phyloP scores from a whole-genome alignment of 2,888 invertebrate species.

The Drosophila meridionalis region DNA sequence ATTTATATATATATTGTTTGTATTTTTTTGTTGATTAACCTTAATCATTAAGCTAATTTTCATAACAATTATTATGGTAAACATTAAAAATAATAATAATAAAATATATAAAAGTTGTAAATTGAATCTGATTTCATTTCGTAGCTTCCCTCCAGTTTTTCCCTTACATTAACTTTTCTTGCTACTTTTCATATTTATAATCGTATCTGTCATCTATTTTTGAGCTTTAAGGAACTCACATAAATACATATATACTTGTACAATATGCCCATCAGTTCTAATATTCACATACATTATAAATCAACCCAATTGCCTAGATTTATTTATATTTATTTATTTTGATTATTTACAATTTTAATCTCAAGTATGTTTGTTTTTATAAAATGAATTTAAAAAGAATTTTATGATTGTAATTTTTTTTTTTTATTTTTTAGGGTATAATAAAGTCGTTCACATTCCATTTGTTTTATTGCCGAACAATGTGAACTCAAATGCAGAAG shows the following conservation, averaged over 20 bases:
- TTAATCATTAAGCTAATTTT: too few species aligned
- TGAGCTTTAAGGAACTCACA: not conserved
- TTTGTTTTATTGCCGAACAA: constrained; percentile 5
- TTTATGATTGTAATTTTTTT: not conserved
- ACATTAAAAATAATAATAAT: not conserved
- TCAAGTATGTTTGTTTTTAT: not conserved
- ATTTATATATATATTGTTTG: not conserved
- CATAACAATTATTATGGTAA: not conserved
- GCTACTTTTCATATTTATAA: not conserved
- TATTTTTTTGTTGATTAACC: too few species aligned
- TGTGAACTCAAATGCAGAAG: not conserved
- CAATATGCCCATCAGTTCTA: not conserved
- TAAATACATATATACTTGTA: not conserved
- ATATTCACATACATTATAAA: not conserved
- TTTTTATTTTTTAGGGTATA: not conserved
- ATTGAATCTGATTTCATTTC: not conserved
- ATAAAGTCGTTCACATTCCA: not conserved
- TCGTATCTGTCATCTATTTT: not conserved
- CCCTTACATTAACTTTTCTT: not conserved
- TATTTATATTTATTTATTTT: not conserved
- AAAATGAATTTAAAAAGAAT: not conserved
- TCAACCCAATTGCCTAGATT: not conserved
- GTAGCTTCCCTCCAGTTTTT: too few species aligned
- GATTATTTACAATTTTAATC: not conserved
- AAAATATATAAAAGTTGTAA: not conserved